phyloP scores from a whole-genome alignment of 2,888 invertebrate genomes.

The Lomographa bimaculata region DNA sequence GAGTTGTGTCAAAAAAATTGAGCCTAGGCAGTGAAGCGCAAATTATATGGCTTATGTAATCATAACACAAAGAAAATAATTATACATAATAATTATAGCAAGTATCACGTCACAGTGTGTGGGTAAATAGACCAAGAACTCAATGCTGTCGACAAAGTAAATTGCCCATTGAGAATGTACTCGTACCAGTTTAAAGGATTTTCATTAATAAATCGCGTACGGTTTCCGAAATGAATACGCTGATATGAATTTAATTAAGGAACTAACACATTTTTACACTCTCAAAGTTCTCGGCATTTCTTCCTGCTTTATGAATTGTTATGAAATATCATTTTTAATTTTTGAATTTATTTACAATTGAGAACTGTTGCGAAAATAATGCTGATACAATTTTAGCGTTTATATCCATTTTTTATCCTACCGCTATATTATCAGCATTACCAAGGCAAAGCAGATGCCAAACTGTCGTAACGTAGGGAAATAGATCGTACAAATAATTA shows the following conservation, averaged over 20 bases:
- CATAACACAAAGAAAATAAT: conserved; percentile 27
- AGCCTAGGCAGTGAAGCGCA: conserved; percentile 28
- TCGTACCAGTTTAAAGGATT: conserved; percentile 11
- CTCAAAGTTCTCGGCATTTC: too few relatives aligned
- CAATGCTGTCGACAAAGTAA: conserved; percentile 28
- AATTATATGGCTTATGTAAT: conserved; percentile 41
- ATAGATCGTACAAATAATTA: too few relatives aligned
- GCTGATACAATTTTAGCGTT: too few relatives aligned
- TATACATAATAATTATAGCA: conserved; percentile 44
- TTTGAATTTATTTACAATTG: too few relatives aligned
- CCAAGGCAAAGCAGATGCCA: too few relatives aligned
- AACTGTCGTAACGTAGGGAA: too few relatives aligned
- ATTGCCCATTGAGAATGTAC: conserved; percentile 22
- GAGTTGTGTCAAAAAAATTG: conserved; percentile 18
- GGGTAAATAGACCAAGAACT: conserved; percentile 58
- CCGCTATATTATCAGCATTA: too few relatives aligned
- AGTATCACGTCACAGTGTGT: conserved; percentile 50
- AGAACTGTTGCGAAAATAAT: too few relatives aligned
- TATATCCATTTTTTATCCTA: too few relatives aligned
- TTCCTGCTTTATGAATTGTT: background rate
- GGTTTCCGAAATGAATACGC: conserved; percentile 7
- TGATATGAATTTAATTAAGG: conserved; percentile 4
- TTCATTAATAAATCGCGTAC: conserved; percentile 10
- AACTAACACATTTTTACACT: too few relatives aligned
- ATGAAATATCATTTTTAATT: too few relatives aligned